These are phyloP conservation scores for Grapholita molesta DNA, from an alignment of 1,140 invertebrate species.

Conservation along the genomic window DNA sequence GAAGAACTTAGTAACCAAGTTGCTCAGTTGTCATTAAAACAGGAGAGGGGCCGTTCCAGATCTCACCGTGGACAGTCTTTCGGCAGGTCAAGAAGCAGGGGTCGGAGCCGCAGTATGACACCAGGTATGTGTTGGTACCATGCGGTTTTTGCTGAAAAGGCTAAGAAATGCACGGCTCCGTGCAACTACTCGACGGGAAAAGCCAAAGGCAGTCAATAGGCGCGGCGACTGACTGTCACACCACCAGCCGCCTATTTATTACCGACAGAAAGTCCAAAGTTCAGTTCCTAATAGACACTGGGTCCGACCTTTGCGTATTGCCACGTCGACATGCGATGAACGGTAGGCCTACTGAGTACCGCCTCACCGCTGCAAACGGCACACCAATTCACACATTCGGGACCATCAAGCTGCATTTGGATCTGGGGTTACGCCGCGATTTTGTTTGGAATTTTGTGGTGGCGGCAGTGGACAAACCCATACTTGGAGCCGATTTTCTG, in stretches of 20 bases:
- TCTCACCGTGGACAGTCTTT: no score
- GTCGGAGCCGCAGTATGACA: no score
- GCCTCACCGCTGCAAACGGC: neutral
- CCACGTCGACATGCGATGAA: neutral
- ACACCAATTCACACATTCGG: neutral
- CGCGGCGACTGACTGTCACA: neutral
- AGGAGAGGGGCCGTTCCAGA: no score
- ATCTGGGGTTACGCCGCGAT: neutral
- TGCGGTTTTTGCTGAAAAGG: neutral
- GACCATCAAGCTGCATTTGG: neutral
- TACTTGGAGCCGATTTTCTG: neutral
- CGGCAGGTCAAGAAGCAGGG: no score
- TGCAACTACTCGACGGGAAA: neutral
- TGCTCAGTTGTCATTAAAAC: no score
- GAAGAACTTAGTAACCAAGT: no score
- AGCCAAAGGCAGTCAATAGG: neutral
- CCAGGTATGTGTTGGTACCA: neutral
- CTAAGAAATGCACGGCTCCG: neutral
- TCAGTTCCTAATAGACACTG: neutral
- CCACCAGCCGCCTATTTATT: neutral
- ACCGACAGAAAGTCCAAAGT: neutral
- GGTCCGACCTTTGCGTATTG: neutral
- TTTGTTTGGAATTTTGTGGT: slow-evolving; percentile 5
- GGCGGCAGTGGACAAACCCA: neutral
- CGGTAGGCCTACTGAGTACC: neutral